Conservation (phyloP, 2,113 vertebrate genomes). For the Lates calcarifer region DNA sequence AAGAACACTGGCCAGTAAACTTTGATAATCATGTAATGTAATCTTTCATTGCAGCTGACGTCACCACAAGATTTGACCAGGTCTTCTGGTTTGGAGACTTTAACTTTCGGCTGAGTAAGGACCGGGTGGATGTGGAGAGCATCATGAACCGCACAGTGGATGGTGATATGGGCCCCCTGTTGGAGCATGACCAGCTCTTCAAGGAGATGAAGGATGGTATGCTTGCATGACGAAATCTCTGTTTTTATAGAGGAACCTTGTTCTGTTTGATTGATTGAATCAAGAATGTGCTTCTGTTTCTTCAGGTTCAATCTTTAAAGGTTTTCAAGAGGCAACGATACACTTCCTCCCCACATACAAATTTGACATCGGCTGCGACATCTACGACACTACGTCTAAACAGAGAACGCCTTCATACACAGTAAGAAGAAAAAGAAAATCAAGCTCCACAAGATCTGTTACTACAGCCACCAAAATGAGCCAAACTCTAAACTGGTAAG, state of each 20-base stretch:
- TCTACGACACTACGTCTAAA: constrained; percentile 94
- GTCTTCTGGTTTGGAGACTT: constrained; percentile 99
- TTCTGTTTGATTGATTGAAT: constrained; percentile 7
- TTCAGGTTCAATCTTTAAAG: constrained; percentile 94
- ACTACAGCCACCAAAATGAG: not conserved
- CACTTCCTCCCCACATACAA: constrained; percentile 95
- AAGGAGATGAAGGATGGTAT: constrained; percentile 91
- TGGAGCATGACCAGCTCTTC: constrained; percentile 91
- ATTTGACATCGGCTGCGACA: constrained; percentile 93
- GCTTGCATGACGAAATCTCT: not conserved
- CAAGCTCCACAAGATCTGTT: not conserved
- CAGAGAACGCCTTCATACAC: constrained; percentile 97
- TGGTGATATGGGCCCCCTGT: constrained; percentile 81
- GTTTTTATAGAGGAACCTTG: not conserved
- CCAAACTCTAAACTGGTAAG: not conserved
- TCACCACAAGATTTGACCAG: constrained; percentile 94
- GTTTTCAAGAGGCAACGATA: constrained; percentile 93
- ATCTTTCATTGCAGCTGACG: constrained; percentile 86
- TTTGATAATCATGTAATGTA: not conserved
- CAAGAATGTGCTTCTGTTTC: not conserved
- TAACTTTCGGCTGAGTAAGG: constrained; percentile 93
- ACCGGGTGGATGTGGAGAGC: constrained; percentile 87
- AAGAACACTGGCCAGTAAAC: not conserved
- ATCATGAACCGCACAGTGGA: constrained; percentile 82
- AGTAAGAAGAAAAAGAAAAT: constrained; percentile 75